Percentiles rank a stretch among this genome's conserved stretches.
These are phyloP conservation scores for Condylostylus longicornis DNA, from an alignment of 1,140 invertebrate species.

Conservation along the genomic window DNA sequence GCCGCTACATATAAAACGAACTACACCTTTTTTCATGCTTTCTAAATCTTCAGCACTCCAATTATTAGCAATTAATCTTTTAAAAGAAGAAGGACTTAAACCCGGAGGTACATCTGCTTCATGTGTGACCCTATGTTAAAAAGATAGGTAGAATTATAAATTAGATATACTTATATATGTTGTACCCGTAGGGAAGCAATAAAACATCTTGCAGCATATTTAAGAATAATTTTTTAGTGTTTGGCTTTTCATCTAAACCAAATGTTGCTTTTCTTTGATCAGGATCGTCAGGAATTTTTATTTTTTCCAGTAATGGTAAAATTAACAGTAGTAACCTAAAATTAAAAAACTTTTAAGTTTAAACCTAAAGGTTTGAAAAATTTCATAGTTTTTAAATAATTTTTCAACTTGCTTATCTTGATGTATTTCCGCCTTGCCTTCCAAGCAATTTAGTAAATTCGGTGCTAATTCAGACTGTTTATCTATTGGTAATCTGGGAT, in stretches of 20 bases:
- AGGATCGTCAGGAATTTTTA: conserved; percentile 49
- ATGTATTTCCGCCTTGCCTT: conserved; percentile 67
- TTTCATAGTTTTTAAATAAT: background rate
- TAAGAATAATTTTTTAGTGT: conserved; percentile 43
- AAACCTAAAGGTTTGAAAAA: conserved; percentile 5
- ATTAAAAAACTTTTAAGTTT: conserved; percentile 16
- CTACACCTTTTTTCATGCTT: conserved; percentile 61
- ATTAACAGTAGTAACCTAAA: conserved; percentile 61
- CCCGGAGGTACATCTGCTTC: conserved; percentile 49
- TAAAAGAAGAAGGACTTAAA: conserved; percentile 63
- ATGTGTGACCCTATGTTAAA: conserved; percentile 19
- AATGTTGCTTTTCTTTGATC: conserved; percentile 45
- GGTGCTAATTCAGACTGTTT: conserved; percentile 65
- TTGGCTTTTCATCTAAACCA: conserved; percentile 36
- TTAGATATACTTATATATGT: conserved; percentile 6
- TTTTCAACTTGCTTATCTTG: conserved; percentile 56
- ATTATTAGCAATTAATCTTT: conserved; percentile 56
- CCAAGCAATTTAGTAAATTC: conserved; percentile 57
- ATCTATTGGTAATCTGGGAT: conserved; percentile 56
- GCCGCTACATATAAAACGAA: conserved; percentile 66
- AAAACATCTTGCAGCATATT: conserved; percentile 70
- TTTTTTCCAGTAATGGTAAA: conserved; percentile 59
- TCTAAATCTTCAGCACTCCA: conserved; percentile 70
- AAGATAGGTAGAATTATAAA: conserved; percentile 1
- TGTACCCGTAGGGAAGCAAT: conserved; percentile 69